Base-by-base conservation (phyloP, 1,140 invertebrate genomes). In the Musca vetustissima region DNA sequence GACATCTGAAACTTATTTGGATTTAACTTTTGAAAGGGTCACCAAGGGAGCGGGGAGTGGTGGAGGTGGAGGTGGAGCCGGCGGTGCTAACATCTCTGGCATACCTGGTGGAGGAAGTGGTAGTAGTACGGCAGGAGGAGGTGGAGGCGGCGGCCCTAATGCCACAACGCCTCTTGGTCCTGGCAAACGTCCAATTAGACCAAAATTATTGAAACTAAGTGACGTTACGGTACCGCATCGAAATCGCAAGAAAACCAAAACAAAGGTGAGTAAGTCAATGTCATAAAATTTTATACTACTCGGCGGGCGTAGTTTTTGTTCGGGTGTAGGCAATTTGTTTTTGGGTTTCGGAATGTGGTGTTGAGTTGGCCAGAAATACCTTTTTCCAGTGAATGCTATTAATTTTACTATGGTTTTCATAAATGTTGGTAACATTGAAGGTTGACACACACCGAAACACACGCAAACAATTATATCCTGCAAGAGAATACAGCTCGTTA, bases 161-260 rank as follows among this genome's bases (percentile, higher is more conserved):
- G 11, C 36, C 36, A 43, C 36, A 43, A 43, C 36, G 6, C 36
- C 36, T 1, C 36, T 43, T 7, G 36, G 36, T 6, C 36, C 36
- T 43, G 68, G 73, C 6, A 81, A 81, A 55, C 73, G 77, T 22
- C 73, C 73, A 1, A 50, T 74, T 24, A 69, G 79, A 70, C 79
- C 79, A 59, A 81, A 81, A 67, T 68, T 81, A 2, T 66, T 81
- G 9, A 81, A 81, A 61, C 61, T 81, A 48, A 77, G 79, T 8
- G 79, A 81, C 70, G 79, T 80, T 13, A 74, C 76, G 14, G 74
- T 76, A 66, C 76, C 79, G 4, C 76, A 81, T 67, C 79, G 79
- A 7, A 81, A 71, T 69, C 76, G 79, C 15, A 81, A 81, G 52
- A 81, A 81, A 67, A 78, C 72, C 28, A 81, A 81, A 78, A 71